Conservation (phyloP, 2,797 vertebrate genomes). For the Melanotaenia boesemani region DNA sequence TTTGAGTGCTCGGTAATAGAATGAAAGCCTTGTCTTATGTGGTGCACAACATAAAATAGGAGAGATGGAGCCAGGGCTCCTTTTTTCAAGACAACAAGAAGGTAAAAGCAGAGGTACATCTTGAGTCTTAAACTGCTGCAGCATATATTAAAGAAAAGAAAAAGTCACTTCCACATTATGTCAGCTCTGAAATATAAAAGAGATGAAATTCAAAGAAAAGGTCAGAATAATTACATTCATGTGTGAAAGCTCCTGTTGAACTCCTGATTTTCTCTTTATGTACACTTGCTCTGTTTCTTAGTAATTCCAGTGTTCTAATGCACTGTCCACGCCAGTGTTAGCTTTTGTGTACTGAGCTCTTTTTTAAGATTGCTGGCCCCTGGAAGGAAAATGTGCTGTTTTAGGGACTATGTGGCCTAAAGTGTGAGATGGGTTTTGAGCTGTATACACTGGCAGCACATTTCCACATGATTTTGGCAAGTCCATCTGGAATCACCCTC, state of each 20-base stretch:
- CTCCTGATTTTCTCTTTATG: slow-evolving; percentile 7
- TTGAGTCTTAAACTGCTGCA: slow-evolving; percentile 14
- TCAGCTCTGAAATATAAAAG: neutral
- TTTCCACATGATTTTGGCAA: slow-evolving; percentile 53
- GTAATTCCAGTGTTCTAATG: slow-evolving; percentile 13
- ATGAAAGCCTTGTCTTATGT: slow-evolving; percentile 51
- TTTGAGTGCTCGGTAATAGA: slow-evolving; percentile 61
- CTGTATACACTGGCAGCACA: slow-evolving; percentile 64
- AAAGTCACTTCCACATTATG: slow-evolving; percentile 10
- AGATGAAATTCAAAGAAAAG: neutral
- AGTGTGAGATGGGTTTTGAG: slow-evolving; percentile 44
- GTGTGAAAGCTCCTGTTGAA: slow-evolving; percentile 25
- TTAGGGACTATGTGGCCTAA: slow-evolving; percentile 39
- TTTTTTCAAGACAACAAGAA: slow-evolving; percentile 14
- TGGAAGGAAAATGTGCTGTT: slow-evolving; percentile 34
- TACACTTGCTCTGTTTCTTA: slow-evolving; percentile 21
- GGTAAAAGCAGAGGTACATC: slow-evolving; percentile 24
- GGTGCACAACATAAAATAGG: slow-evolving; percentile 28
- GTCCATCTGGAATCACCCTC: slow-evolving; percentile 74
- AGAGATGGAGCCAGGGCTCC: neutral
- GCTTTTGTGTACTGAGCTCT: slow-evolving; percentile 35
- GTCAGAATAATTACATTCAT: slow-evolving; percentile 27
- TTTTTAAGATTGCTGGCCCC: slow-evolving; percentile 42
- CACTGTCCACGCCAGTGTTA: slow-evolving; percentile 16
- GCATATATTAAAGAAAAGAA: neutral